Conservation (phyloP, 2,797 vertebrate genomes). For the Sebastes hubbsi region DNA sequence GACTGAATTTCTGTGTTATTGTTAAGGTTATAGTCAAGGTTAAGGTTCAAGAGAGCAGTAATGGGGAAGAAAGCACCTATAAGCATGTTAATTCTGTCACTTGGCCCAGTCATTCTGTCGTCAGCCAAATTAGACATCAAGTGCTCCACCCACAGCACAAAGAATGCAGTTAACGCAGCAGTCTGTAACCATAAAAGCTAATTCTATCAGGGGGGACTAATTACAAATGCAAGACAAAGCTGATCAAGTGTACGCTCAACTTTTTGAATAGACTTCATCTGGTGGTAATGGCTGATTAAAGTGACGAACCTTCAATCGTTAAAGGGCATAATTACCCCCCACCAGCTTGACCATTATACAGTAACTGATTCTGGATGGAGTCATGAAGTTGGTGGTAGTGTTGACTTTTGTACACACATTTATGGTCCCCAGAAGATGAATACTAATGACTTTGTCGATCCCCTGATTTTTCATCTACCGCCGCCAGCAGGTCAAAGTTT, state of each 20-base stretch:
- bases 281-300: slow-evolving; percentile 31
- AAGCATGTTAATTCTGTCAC: slow-evolving; percentile 32
- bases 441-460: background rate
- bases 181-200: slow-evolving; percentile 23
- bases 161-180: slow-evolving; percentile 26
- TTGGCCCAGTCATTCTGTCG: background rate
- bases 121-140: slow-evolving; percentile 26
- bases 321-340: slow-evolving; percentile 1
- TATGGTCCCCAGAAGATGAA: background rate
- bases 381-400: background rate
- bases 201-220: slow-evolving; percentile 25
- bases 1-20: slow-evolving; percentile 7
- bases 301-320: background rate
- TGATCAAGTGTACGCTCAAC: slow-evolving; percentile 14
- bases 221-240: slow-evolving; percentile 30
- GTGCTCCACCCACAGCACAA: slow-evolving; percentile 17
- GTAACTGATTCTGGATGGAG: background rate
- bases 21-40: slow-evolving; percentile 25
- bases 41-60: slow-evolving; percentile 34
- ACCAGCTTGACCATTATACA: background rate
- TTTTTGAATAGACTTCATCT: slow-evolving; percentile 9
- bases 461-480: background rate
- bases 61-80: slow-evolving; percentile 22
- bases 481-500: background rate
- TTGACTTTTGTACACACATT: background rate